These are phyloP conservation scores for Melieria omissa DNA, from an alignment of 2,888 invertebrate genomes.

Conservation along the genomic window DNA sequence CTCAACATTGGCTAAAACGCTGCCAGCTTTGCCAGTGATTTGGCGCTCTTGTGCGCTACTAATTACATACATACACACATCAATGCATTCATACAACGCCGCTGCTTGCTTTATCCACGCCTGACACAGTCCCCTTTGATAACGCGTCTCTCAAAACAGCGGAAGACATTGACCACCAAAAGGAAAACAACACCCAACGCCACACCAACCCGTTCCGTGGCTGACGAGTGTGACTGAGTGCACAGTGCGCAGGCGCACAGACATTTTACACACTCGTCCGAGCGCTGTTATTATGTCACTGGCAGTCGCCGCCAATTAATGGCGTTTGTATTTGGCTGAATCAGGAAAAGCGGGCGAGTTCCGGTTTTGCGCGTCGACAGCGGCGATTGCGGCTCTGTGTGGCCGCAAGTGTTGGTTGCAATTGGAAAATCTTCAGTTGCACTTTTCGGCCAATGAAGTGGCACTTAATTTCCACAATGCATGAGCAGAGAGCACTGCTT, in stretches of 20 bases:
- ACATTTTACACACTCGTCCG: neutral
- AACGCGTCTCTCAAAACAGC: neutral
- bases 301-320: neutral
- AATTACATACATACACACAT: neutral
- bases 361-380: neutral
- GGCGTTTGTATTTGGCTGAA: neutral
- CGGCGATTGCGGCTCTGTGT: neutral
- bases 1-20: neutral
- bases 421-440: neutral
- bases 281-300: conserved; percentile 1
- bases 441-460: too few relatives aligned
- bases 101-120: too few relatives aligned
- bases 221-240: too few relatives aligned
- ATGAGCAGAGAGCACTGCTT: too few relatives aligned
- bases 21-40: neutral
- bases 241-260: neutral
- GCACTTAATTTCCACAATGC: too few relatives aligned
- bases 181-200: conserved; percentile 36
- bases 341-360: neutral
- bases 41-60: neutral
- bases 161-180: conserved; percentile 23
- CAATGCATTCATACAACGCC: neutral
- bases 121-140: too few relatives aligned
- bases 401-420: neutral
- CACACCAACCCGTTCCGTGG: conserved; percentile 49